Percentiles rank a stretch among this genome's conserved stretches.
Evolutionary conservation across 2,797 vertebrate species (phyloP).

Genomic region (Etheostoma perlongum): DNA sequence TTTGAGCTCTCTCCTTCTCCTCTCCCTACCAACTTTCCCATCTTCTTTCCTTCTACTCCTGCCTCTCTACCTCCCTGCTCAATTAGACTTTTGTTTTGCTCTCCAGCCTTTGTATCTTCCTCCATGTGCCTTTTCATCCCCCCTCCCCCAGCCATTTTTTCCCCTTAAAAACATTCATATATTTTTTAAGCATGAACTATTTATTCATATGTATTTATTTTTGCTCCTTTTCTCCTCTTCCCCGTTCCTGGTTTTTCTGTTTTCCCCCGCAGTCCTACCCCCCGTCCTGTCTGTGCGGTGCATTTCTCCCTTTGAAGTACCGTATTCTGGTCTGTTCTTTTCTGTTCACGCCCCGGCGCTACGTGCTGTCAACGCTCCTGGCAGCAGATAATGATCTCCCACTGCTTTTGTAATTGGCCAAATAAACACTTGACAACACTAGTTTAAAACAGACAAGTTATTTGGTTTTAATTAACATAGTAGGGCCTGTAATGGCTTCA

Average conservation of each 20-base stretch:
- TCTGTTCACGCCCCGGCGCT: constrained; percentile 79
- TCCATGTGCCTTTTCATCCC: background rate
- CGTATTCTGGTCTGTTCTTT: constrained; percentile 73
- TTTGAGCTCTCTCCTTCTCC: constrained; percentile 21
- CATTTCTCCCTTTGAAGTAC: constrained; percentile 76
- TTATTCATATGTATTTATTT: constrained; percentile 6
- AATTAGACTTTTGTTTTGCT: constrained; percentile 40
- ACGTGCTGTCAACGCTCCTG: constrained; percentile 84
- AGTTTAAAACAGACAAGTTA: constrained; percentile 89
- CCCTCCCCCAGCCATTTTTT: background rate
- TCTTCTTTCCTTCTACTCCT: constrained; percentile 63
- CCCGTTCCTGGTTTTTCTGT: constrained; percentile 3
- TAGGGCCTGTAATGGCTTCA: constrained; percentile 86
- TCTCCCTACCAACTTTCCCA: constrained; percentile 52
- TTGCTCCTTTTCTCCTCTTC: constrained; percentile 21
- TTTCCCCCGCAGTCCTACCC: constrained; percentile 30
- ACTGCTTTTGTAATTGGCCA: constrained; percentile 99
- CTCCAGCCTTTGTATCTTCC: constrained; percentile 18
- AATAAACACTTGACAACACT: constrained; percentile 96
- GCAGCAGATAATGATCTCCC: constrained; percentile 98
- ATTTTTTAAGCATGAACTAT: constrained; percentile 15
- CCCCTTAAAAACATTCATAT: constrained; percentile 9
- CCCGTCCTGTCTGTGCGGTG: constrained; percentile 52
- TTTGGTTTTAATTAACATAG: constrained; percentile 90
- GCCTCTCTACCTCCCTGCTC: constrained; percentile 35